Evolutionary conservation across 2,797 vertebrate genomes (phyloP), one percentile per base, ranked within the genome.

Genomic region (Anguilla marmorata): DNA sequence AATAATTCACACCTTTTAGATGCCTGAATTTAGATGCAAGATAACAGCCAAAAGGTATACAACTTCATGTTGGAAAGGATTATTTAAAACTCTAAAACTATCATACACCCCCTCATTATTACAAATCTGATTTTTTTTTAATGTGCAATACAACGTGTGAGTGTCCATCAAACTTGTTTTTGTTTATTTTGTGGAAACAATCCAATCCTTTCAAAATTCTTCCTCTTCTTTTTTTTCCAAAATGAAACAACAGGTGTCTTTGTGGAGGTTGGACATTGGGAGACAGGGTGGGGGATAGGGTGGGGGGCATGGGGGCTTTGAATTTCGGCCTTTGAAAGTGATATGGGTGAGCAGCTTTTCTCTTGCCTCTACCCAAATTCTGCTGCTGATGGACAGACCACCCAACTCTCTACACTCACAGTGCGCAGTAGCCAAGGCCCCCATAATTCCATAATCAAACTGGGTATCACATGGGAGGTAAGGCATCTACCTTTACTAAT

Each of bases 211-310:
- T 93, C 94, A 93, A 89, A 76, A 89, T 74, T 89, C 87, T 89
- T 88, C 45, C 45, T 82, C 45, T 80, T 41, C 19, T 79, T 45
- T 45, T 45, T 21, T n/a, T 12, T 9, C 90, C 85, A 90, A 92
- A 94, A 92, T 89, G 37, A 93, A 96, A 96, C 96, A 96, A 96
- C 96, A 96, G 96, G 96, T 96, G 96, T 95, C 95, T 96, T 96
- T 96, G 96, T 96, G 94, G 88, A 91, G 92, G 88, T 52, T 89
- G 90, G 89, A 88, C 87, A 72, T 87, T 90, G 88, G 85, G 83
- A 89, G 84, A 90, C 92, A 66, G 30, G 63, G 16, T 60, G 63
- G 86, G 27, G 66, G 41, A 12, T 60, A 19, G 54, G 27, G 54
- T 41, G 72, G 91, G 91, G 90, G 85, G 85, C 89, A 69, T 89